Conservation (phyloP, 2,797 vertebrate genomes). For the Scomberomorus guttatus region DNA sequence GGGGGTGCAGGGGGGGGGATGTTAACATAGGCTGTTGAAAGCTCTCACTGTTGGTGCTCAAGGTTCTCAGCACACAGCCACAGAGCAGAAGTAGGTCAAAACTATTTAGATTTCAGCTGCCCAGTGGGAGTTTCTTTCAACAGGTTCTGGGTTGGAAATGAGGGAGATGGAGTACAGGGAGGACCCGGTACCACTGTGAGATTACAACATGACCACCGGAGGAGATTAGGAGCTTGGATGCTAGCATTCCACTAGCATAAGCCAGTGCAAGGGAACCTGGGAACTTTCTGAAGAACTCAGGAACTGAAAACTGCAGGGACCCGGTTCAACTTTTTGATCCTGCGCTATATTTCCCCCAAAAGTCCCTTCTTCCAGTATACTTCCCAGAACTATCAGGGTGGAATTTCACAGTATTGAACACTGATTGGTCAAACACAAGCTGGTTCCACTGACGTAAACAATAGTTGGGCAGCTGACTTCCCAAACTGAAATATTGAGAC, state of each 20-base stretch:
- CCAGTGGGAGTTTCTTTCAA: constrained; percentile 63
- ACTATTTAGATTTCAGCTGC: constrained; percentile 72
- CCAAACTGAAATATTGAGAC: constrained; percentile 1
- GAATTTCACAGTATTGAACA: neutral
- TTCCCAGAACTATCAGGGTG: neutral
- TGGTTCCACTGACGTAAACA: no score
- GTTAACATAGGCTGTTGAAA: constrained; percentile 45
- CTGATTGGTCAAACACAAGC: constrained; percentile 7
- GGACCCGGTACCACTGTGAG: constrained; percentile 14
- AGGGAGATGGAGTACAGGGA: constrained; percentile 38
- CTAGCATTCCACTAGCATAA: neutral
- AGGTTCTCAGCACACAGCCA: constrained; percentile 49
- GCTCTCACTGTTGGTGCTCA: constrained; percentile 33
- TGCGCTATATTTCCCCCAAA: neutral
- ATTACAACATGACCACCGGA: constrained; percentile 43
- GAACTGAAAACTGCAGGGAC: neutral
- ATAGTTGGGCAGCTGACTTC: neutral
- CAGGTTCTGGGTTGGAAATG: constrained; percentile 42
- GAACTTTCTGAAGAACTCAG: neutral
- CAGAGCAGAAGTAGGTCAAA: constrained; percentile 73
- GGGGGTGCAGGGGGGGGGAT: constrained; percentile 3
- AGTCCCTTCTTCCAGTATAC: neutral
- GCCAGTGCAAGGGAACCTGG: neutral
- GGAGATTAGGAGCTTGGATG: neutral
- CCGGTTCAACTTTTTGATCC: neutral